A percentile compares a stretch with the other conserved stretches of the same genome.
These are phyloP conservation scores for Eospalax fontanierii DNA, from an alignment of 2,797 vertebrate genomes.

Conservation along the genomic window DNA sequence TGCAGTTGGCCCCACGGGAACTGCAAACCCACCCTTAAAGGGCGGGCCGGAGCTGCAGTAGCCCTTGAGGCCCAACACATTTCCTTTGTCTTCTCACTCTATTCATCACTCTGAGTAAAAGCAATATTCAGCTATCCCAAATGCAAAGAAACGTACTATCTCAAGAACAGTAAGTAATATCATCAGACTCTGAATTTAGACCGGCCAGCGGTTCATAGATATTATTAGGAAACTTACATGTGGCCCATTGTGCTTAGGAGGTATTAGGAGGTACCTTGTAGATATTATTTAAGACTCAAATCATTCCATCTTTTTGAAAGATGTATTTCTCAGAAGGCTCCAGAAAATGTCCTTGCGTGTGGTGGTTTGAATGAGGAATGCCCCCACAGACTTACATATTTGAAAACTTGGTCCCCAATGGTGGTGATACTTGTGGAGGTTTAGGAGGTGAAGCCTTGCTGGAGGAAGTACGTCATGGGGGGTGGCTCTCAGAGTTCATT, in stretches of 20 bases:
- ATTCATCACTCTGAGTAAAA: not conserved
- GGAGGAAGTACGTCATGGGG: too few species aligned
- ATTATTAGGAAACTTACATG: not conserved
- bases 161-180: not conserved
- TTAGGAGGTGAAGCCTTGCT: too few species aligned
- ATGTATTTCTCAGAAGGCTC: conserved; percentile 33
- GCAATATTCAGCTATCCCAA: not conserved
- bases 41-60: too few species aligned
- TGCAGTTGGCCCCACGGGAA: too few species aligned
- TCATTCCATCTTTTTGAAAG: not conserved
- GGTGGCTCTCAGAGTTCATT: too few species aligned
- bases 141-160: conserved; percentile 1
- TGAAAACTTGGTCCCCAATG: too few species aligned
- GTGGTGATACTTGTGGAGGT: too few species aligned
- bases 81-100: not conserved
- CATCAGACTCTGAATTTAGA: not conserved
- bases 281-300: not conserved
- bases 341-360: not conserved
- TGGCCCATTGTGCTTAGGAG: too few species aligned
- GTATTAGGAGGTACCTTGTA: not conserved
- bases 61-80: too few species aligned
- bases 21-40: too few species aligned
- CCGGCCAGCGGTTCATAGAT: not conserved
- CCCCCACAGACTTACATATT: too few species aligned
- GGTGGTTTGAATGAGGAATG: too few species aligned